Base-by-base conservation (phyloP, 1,140 invertebrate species). In the Drosophila melanica region DNA sequence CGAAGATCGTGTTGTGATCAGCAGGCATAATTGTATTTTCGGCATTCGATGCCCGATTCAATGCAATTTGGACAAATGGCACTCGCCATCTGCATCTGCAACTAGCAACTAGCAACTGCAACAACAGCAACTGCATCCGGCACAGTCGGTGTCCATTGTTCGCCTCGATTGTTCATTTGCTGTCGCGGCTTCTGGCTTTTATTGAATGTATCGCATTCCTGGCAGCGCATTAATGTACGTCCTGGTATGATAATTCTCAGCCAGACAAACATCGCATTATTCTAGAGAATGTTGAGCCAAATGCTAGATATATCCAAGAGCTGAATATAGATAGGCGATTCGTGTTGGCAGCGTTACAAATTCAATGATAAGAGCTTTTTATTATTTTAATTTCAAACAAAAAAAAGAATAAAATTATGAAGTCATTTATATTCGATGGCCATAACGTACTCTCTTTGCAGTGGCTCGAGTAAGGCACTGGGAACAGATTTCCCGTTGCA, bases 1-100 rank as follows among this genome's bases (percentile, higher is more conserved):
- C 20, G n/a, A 35, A 51, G 81, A 84, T 87, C 73, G 79, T 90
- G 77, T 89, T 75, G 69, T 62, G 76, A 80, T 84, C 77, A 44
- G 54, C 77, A 51, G 63, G 76, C 73, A 89, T 89, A 89, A 89
- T 87, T 87, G 84, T 87, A 77, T 75, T 87, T 87, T 87, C 63
- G 79, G 84, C 84, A 89, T 87, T 81, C 62, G 63, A 73, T 80
- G 30, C 9, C n/a, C 35, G 64, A 73, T 79, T 66, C 80, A 77
- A 81, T 79, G 75, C 78, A 50, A 73, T 79, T 73, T 76, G 33
- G 70, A 74, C 82, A 87, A 87, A 86, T 86, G 82, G 75, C 81
- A 78, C 81, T 75, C 58, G 54, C 71, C 48, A 16, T 54, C 48
- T 16, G 50, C 37, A 35, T 41, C 20, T 45, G 47, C 23, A 55